A percentile compares a stretch with the other conserved stretches of the same genome.
phyloP scores from a whole-genome alignment of 2,113 vertebrate genomes.

The Pelecanoides urinatrix region DNA sequence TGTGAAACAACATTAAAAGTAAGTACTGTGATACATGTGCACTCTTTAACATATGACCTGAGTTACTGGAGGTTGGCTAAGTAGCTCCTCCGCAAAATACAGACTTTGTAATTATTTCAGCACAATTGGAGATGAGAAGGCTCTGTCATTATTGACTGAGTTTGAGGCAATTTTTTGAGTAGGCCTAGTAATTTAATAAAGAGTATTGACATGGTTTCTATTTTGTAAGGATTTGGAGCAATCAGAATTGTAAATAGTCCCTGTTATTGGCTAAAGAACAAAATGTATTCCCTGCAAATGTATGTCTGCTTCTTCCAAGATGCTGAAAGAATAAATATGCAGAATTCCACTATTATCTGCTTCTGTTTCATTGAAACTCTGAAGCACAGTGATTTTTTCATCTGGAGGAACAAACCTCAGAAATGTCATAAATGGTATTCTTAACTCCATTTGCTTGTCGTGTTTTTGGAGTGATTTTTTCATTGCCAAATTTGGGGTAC shows the following conservation, averaged over 20 bases:
- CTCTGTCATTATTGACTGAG: not conserved
- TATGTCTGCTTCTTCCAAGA: not conserved
- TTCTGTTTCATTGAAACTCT: not conserved
- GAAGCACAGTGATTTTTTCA: not conserved
- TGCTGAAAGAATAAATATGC: not conserved
- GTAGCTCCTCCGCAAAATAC: not conserved
- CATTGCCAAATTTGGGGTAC: not conserved
- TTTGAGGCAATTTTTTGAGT: not conserved
- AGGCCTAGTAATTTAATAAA: not conserved
- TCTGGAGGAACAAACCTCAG: not conserved
- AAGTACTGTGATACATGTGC: not conserved
- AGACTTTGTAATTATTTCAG: not conserved
- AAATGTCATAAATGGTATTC: not conserved
- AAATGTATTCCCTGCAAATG: not conserved
- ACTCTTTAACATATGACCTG: not conserved
- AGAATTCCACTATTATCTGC: not conserved
- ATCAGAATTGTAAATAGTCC: not conserved
- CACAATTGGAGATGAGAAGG: not conserved
- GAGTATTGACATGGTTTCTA: not conserved
- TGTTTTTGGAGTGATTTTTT: not conserved
- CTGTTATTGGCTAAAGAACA: not conserved
- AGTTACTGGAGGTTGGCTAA: not conserved
- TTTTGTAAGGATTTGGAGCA: not conserved
- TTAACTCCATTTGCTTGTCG: not conserved
- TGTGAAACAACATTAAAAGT: not conserved